Evolutionary conservation across 2,888 invertebrate species (phyloP).

Genomic region (Spodoptera picta): DNA sequence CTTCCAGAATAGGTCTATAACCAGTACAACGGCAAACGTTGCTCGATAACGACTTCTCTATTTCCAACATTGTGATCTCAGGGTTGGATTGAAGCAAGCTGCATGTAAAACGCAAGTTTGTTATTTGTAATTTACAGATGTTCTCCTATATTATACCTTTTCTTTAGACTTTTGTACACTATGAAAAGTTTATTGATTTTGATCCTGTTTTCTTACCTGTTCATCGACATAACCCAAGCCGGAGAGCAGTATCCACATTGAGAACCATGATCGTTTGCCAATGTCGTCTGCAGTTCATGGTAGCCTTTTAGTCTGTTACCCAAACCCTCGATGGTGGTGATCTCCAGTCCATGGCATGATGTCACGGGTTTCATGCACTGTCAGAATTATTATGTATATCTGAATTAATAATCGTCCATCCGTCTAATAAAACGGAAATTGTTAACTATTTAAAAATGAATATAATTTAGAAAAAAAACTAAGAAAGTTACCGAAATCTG

Average conservation of each 20-base stretch:
- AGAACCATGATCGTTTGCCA: conserved; percentile 89
- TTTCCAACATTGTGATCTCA: conserved; percentile 75
- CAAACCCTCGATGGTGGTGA: conserved; percentile 91
- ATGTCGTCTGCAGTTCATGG: conserved; percentile 89
- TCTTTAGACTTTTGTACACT: no score
- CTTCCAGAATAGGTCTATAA: conserved; percentile 92
- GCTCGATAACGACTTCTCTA: conserved; percentile 92
- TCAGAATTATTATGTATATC: neutral
- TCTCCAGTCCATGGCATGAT: conserved; percentile 89
- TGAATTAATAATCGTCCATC: neutral
- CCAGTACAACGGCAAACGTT: conserved; percentile 94
- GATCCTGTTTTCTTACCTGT: no score
- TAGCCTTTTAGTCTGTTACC: conserved; percentile 89
- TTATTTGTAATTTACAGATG: neutral
- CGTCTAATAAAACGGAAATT: conserved; percentile 6
- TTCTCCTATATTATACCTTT: no score
- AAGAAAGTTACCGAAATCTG: no score
- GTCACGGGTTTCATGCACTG: conserved; percentile 90
- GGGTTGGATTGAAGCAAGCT: conserved; percentile 39
- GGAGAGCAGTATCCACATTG: conserved; percentile 92
- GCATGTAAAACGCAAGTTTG: neutral
- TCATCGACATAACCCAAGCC: no score
- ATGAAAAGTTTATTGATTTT: no score
- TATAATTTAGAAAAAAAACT: no score
- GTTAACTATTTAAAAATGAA: no score